Percentiles rank a stretch among this genome's conserved stretches.
phyloP scores from a whole-genome alignment of 2,888 invertebrate species.

The Ganaspis brasiliensis region DNA sequence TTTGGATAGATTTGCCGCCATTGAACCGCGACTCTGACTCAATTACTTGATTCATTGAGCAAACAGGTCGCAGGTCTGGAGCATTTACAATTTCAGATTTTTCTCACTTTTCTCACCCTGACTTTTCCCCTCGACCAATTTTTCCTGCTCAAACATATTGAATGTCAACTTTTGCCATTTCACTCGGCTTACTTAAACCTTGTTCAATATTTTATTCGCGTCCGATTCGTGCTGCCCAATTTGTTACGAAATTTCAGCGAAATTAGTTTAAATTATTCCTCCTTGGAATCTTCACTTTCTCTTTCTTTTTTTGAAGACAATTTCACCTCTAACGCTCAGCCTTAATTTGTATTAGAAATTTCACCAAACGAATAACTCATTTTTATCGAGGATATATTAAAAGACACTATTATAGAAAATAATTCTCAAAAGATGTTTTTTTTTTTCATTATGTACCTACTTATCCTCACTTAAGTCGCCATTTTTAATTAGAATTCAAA shows the following conservation, averaged over 20 bases:
- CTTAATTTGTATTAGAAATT: conserved; percentile 53
- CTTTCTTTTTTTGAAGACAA: conserved; percentile 44
- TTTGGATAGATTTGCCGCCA: conserved; percentile 12
- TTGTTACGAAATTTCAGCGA: conserved; percentile 61
- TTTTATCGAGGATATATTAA: no score
- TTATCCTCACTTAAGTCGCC: no score
- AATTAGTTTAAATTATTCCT: conserved; percentile 57
- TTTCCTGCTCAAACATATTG: conserved; percentile 32
- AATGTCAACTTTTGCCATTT: conserved; percentile 59
- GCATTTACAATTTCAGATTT: conserved; percentile 3
- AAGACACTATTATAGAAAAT: no score
- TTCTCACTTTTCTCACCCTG: conserved; percentile 6
- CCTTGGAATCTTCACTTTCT: conserved; percentile 51
- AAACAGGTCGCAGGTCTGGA: conserved; percentile 14
- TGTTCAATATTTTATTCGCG: conserved; percentile 44
- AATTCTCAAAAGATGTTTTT: no score
- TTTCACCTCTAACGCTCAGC: conserved; percentile 54
- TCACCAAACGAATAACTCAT: neutral
- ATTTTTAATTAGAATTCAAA: no score
- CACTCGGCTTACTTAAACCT: conserved; percentile 48
- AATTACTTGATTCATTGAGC: conserved; percentile 11
- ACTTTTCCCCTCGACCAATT: conserved; percentile 14
- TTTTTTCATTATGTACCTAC: no score
- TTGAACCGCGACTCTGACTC: conserved; percentile 1
- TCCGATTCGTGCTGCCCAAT: conserved; percentile 39